Evolutionary conservation across 2,113 vertebrate genomes (phyloP).

Genomic region (Pimephales promelas): DNA sequence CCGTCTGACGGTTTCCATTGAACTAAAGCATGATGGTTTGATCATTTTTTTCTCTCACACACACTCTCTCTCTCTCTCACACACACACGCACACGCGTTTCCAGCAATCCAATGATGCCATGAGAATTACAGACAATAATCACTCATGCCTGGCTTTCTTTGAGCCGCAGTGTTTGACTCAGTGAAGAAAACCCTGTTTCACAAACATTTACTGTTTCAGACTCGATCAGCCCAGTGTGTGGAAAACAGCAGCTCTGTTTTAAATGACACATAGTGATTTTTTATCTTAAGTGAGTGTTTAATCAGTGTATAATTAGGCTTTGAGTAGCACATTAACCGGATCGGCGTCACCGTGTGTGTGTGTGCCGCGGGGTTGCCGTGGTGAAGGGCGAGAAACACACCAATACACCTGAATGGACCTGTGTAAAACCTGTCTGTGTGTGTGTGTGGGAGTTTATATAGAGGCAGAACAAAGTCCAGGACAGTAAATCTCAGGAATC

Average conservation of each 20-base stretch:
- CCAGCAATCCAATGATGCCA: too few species aligned
- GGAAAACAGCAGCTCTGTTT: too few species aligned
- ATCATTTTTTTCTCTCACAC: not conserved
- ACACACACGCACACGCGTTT: too few species aligned
- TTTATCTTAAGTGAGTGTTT: not conserved
- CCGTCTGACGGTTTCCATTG: not conserved
- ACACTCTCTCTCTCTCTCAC: too few species aligned
- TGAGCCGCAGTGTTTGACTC: too few species aligned
- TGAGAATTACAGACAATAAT: not conserved
- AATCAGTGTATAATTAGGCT: slow-evolving; percentile 29
- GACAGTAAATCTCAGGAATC: not conserved
- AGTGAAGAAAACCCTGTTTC: too few species aligned
- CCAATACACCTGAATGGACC: not conserved
- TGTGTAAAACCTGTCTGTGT: not conserved
- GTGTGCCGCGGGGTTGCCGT: not conserved
- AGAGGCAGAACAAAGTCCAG: slow-evolving; percentile 22
- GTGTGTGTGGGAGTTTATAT: not conserved
- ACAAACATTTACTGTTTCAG: not conserved
- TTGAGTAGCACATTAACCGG: not conserved
- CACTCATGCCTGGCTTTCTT: too few species aligned
- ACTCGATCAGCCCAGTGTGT: not conserved
- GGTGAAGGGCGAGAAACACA: not conserved
- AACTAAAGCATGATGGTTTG: not conserved
- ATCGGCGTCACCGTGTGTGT: not conserved
- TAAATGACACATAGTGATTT: not conserved